Conservation (phyloP, 2,888 invertebrate species). For the Drymonia ruficornis region DNA sequence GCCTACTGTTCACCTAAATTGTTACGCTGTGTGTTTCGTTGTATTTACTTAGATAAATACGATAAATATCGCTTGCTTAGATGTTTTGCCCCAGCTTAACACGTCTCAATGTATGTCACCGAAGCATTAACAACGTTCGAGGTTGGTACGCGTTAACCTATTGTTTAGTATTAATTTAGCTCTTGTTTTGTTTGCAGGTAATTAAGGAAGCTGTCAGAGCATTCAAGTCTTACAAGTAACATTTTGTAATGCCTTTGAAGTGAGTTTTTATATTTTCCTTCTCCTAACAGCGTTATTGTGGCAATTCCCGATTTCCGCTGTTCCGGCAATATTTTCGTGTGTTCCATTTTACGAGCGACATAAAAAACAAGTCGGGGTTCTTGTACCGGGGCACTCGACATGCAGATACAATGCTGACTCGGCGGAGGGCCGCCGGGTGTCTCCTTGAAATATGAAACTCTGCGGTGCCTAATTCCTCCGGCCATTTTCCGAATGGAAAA, state of each 20-base stretch:
- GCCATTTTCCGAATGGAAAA: conserved; percentile 77
- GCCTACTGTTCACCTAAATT: too few species aligned
- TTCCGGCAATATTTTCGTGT: conserved; percentile 60
- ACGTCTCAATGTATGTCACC: too few species aligned
- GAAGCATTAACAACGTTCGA: too few species aligned
- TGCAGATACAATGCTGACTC: conserved; percentile 42
- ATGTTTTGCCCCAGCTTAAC: too few species aligned
- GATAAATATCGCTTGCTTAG: too few species aligned
- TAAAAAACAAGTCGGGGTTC: conserved; percentile 64
- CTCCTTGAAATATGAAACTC: conserved; percentile 69
- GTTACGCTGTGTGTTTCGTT: too few species aligned
- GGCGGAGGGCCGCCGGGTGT: conserved; percentile 44
- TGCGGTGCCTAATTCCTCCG: conserved; percentile 69
- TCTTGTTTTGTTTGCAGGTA: conserved; percentile 37
- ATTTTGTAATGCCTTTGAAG: conserved; percentile 31
- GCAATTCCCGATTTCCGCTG: conserved; percentile 59
- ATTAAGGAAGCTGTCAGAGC: conserved; percentile 13
- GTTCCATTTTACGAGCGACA: conserved; percentile 66
- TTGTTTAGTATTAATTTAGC: neutral
- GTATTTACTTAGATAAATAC: too few species aligned
- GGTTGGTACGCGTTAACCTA: too few species aligned
- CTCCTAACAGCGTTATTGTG: conserved; percentile 49
- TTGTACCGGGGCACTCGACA: conserved; percentile 40
- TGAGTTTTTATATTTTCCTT: conserved; percentile 55
- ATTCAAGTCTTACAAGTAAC: conserved; percentile 8